These are phyloP conservation scores for Cheilosia urbana DNA, from an alignment of 2,888 invertebrate species.

Conservation along the genomic window DNA sequence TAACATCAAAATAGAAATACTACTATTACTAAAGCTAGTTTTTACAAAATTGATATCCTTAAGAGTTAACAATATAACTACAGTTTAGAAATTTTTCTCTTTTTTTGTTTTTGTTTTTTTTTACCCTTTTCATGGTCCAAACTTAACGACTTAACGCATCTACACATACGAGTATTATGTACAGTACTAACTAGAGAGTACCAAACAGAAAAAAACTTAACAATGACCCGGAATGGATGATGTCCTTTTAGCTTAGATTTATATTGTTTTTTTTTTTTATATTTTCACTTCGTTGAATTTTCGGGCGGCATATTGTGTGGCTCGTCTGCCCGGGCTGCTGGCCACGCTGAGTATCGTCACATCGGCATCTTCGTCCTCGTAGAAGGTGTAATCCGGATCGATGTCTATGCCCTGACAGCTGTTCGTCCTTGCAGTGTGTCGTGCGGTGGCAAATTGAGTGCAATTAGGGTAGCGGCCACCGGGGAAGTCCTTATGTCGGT, in stretches of 20 bases:
- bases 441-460: conserved; percentile 40
- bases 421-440: conserved; percentile 32
- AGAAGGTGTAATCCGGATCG: conserved; percentile 63
- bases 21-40: conserved; percentile 9
- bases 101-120: conserved; percentile 11
- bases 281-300: conserved; percentile 86
- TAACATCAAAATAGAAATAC: conserved; percentile 48
- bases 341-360: conserved; percentile 54
- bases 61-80: conserved; percentile 36
- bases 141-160: conserved; percentile 68
- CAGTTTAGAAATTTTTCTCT: conserved; percentile 28
- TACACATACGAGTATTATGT: conserved; percentile 14
- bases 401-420: conserved; percentile 60
- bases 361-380: conserved; percentile 53
- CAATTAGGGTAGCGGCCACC: conserved; percentile 50
- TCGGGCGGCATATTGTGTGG: conserved; percentile 87
- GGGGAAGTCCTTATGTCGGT: conserved; percentile 39
- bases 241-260: conserved; percentile 18
- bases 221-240: conserved; percentile 30
- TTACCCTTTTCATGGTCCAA: conserved; percentile 66
- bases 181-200: conserved; percentile 20
- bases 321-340: conserved; percentile 79
- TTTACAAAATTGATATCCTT: conserved; percentile 44
- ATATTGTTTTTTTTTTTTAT: conserved; percentile 56
- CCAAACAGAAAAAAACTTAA: conserved; percentile 56